A percentile compares a stretch with the other conserved stretches of the same genome.
Evolutionary conservation across 1,140 invertebrate genomes (phyloP).

Genomic region (Acromyrmex charruanus): DNA sequence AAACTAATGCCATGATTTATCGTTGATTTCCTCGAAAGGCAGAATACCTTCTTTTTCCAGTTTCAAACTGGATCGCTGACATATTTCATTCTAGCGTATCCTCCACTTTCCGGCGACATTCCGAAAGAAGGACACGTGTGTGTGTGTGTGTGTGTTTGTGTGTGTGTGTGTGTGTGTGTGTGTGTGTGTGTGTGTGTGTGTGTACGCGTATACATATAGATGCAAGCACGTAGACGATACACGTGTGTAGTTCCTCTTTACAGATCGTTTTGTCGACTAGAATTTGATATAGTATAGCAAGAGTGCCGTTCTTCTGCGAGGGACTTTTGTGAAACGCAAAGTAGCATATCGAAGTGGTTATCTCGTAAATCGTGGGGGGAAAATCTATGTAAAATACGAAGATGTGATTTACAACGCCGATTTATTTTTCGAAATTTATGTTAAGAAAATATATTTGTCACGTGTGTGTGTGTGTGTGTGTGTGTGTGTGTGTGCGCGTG

Average conservation of each 20-base stretch:
- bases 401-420: constrained; percentile 36
- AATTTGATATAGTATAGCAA: constrained; percentile 59
- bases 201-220: background rate
- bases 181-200: background rate
- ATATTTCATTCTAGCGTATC: constrained; percentile 63
- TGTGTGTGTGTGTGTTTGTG: background rate
- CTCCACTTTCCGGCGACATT: constrained; percentile 52
- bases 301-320: constrained; percentile 33
- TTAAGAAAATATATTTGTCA: constrained; percentile 26
- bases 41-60: constrained; percentile 60
- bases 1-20: constrained; percentile 61
- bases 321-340: constrained; percentile 60
- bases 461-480: too few relatives aligned
- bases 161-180: background rate
- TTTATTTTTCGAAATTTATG: constrained; percentile 40
- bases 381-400: constrained; percentile 51
- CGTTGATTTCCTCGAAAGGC: constrained; percentile 60
- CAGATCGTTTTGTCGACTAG: constrained; percentile 64
- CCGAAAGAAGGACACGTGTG: constrained; percentile 37
- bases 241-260: constrained; percentile 53
- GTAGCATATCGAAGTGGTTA: constrained; percentile 63
- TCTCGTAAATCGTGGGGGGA: constrained; percentile 53
- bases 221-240: constrained; percentile 41
- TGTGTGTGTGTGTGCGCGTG: too few relatives aligned
- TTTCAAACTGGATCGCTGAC: constrained; percentile 61